Percentiles rank a stretch among this genome's conserved stretches.
These are phyloP conservation scores for Epirrita christyi DNA, from an alignment of 2,888 invertebrate species.

Conservation along the genomic window DNA sequence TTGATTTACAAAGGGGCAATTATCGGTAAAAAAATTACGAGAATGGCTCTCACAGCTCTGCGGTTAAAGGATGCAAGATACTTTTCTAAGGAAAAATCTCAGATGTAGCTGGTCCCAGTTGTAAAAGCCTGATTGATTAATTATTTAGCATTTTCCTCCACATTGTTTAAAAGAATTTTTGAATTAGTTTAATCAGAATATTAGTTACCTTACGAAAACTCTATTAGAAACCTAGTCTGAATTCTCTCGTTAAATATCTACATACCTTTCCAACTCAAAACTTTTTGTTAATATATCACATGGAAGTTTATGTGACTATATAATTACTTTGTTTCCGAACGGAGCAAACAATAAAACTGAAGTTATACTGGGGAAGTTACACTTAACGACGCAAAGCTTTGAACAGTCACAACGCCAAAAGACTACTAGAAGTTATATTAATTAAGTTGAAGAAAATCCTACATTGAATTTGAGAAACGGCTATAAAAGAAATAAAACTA, in stretches of 20 bases:
- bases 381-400: conserved; percentile 14
- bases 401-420: neutral
- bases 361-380: conserved; percentile 18
- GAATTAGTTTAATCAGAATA: too few species aligned
- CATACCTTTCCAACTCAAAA: too few species aligned
- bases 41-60: conserved; percentile 6
- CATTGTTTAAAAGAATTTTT: too few species aligned
- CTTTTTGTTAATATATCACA: too few species aligned
- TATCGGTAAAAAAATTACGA: conserved; percentile 15
- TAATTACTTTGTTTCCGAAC: conserved; percentile 32
- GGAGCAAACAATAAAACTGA: conserved; percentile 22
- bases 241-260: too few species aligned
- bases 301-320: conserved; percentile 16
- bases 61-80: neutral
- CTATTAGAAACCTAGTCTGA: too few species aligned
- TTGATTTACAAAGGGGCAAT: conserved; percentile 25
- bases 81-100: neutral
- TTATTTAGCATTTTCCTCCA: too few species aligned
- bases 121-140: too few species aligned
- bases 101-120: too few species aligned
- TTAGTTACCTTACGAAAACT: too few species aligned
- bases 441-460: neutral
- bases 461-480: neutral
- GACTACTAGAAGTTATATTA: neutral
- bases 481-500: too few species aligned